Base-by-base conservation (phyloP, 1,140 invertebrate genomes). In the Hylaeus volcanicus region DNA sequence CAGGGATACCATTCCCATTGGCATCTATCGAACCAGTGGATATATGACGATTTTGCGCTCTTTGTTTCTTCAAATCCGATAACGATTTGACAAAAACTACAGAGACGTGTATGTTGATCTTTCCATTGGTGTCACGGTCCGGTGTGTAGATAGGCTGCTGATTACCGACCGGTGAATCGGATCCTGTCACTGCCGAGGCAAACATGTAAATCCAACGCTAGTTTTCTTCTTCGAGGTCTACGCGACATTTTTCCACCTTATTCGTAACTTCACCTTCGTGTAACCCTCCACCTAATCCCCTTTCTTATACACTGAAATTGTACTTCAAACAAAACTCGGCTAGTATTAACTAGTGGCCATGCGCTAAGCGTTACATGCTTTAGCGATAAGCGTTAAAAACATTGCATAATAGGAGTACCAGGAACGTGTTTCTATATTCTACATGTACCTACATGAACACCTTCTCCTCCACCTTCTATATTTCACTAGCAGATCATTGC, bases 11-110 rank as follows among this genome's bases (percentile, higher is more conserved):
- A 75, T 94, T 94, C 6, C 94, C 93, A 77, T 94, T 94, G 5
- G 93, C 90, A 43, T 92, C 91, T n/a, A 92, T 70, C 12, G 88
- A 82, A n/a, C 89, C 90, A 55, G 92, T 88, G 76, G 94, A 94
- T 86, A 95, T 95, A 77, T 96, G 96, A 82, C 97, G 94, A 88
- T 96, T 97, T 84, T 97, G 96, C 12, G 97, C 95, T 79, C 97
- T 94, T 90, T 98, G 97, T 89, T 98, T 98, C 93, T 98, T 98
- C 89, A 98, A 94, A 92, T 98, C 97, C 53, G 97, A 96, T 81
- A 98, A 94, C 43, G 97, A 98, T 87, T 94, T 94, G 88, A 90
- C 92, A 93, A 95, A 95, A 93, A 96, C 95, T 92, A 97, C 96
- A 91, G 96, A 96, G 93, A 97, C 95, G 85, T 97, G 97, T 90